These are phyloP conservation scores for Tricholaema leucomelas DNA, from an alignment of 2,113 vertebrate species.

Conservation along the genomic window DNA sequence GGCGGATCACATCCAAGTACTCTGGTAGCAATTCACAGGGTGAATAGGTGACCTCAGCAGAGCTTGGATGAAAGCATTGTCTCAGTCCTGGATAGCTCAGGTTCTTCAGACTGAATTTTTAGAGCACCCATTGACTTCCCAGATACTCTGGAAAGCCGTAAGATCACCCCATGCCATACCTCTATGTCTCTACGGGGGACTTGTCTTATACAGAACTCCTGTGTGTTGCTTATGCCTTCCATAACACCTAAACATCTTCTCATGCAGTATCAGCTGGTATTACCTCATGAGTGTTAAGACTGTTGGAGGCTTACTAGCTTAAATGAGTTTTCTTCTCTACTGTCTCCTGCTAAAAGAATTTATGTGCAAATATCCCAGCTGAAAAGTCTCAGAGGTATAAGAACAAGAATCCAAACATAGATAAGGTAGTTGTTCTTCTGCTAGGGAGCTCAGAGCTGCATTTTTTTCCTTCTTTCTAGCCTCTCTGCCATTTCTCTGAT, in stretches of 20 bases:
- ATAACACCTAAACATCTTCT: neutral
- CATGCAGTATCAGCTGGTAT: neutral
- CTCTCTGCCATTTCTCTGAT: too few species aligned
- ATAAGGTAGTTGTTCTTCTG: too few species aligned
- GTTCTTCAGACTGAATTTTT: neutral
- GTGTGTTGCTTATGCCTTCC: neutral
- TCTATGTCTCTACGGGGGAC: neutral
- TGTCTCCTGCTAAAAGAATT: neutral
- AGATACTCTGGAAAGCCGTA: neutral
- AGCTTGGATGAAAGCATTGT: neutral
- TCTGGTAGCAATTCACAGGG: neutral
- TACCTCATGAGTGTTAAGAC: neutral
- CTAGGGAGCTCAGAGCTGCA: too few species aligned
- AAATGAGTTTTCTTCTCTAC: neutral
- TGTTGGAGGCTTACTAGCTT: neutral
- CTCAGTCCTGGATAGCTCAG: neutral
- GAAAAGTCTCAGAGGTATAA: neutral
- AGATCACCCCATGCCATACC: neutral
- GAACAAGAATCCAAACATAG: too few species aligned
- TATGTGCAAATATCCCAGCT: neutral
- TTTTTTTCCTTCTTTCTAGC: too few species aligned
- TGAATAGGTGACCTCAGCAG: neutral
- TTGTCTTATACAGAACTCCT: neutral
- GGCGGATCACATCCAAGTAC: neutral
- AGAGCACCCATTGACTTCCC: neutral